These are phyloP conservation scores for Dromaius novaehollandiae DNA, from an alignment of 2,113 vertebrate species.

Conservation along the genomic window DNA sequence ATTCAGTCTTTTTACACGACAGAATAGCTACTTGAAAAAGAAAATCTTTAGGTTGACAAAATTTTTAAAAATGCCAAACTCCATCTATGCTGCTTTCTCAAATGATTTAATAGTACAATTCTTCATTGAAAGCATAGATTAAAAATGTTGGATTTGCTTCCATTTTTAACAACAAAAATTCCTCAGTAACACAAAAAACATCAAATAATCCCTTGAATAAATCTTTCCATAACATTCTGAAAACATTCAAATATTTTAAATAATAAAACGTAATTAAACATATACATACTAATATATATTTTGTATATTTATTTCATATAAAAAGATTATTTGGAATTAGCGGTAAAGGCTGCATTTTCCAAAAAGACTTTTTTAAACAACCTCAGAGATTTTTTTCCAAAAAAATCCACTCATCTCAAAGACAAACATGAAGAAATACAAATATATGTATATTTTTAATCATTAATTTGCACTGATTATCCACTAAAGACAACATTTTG, in stretches of 20 bases:
- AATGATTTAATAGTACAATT: background rate
- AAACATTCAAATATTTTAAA: background rate
- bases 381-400: background rate
- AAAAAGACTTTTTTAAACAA: background rate
- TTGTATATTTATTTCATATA: background rate
- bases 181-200: background rate
- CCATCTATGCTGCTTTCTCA: background rate
- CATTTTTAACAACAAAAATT: background rate
- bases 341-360: background rate
- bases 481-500: background rate
- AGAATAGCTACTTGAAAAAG: background rate
- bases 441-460: background rate
- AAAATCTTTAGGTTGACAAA: fast-evolving
- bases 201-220: background rate
- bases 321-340: background rate
- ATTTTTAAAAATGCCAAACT: background rate
- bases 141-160: background rate
- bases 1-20: background rate
- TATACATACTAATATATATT: background rate
- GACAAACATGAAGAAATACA: background rate
- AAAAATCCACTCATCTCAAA: background rate
- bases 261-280: background rate
- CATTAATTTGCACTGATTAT: background rate
- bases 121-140: background rate
- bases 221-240: background rate